Base-by-base conservation (phyloP, 2,888 invertebrate species). In the Alloplasta piceator region DNA sequence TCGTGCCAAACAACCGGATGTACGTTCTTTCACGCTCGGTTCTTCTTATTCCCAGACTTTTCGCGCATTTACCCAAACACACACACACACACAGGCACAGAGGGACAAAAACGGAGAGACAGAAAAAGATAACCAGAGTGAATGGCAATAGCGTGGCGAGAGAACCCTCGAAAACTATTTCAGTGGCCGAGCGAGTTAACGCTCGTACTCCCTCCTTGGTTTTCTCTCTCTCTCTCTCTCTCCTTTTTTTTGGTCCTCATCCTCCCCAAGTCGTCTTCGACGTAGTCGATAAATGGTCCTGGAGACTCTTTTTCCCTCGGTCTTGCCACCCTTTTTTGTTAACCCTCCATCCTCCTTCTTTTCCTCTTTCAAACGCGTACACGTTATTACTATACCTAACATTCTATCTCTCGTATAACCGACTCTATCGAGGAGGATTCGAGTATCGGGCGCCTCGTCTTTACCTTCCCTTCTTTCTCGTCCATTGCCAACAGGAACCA, bases 1-100 rank as follows among this genome's bases (percentile, higher is more conserved):
- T 60, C 70, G 81, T 74, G 81, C 73, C 81, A 77, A 78, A 77
- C 74, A 80, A 78, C 77, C 74, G 81, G 66, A 81, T 74, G 74
- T 66, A 78, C 70, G 77, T 81, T 73, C 60, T 43, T 73, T 73
- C 73, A 67, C 61, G 48, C 46, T 12, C 61, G 55, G 52, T 55
- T 50, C 63, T 58, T 73, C 58, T 67, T 61, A 72, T 74, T 55
- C 66, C 16, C 66, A 5, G 16, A 70, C 46, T 43, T 68, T 9
- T 66, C 14, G 14, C 10, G 36, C 14, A 56, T 12, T 36, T 41
- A 14, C 41, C 39, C 55, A 71, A 41, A 68, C 14, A 77, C 9
- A 43, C 41, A 56, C 10, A 52, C 4, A 61, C 16, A 67, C 10
- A 12, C 16, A 36, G 10, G 38, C n/a, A 36, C 46, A n/a, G 12